phyloP scores from a whole-genome alignment of 1,140 invertebrate species.

The Saccostrea glomerata region DNA sequence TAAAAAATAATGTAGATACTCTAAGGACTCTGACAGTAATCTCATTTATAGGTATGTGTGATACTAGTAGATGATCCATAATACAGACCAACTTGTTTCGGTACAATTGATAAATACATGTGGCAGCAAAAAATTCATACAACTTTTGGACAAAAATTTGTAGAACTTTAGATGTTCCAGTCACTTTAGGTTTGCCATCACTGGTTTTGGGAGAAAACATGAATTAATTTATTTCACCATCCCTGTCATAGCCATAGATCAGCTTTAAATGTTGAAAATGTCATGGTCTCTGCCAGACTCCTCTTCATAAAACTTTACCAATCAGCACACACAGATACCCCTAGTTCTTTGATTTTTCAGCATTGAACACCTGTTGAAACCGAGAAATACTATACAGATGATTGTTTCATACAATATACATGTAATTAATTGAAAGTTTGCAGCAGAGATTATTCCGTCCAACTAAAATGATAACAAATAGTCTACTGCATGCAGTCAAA shows the following conservation, averaged over 20 bases:
- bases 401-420: not conserved
- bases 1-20: too few relatives aligned
- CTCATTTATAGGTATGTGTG: too few relatives aligned
- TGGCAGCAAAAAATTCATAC: not conserved
- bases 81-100: too few relatives aligned
- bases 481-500: constrained; percentile 12
- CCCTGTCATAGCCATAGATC: not conserved
- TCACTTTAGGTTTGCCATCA: too few relatives aligned
- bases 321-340: constrained; percentile 33
- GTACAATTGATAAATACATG: not conserved
- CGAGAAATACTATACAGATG: not conserved
- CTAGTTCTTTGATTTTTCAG: constrained; percentile 48
- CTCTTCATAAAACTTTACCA: constrained; percentile 9
- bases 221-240: too few relatives aligned
- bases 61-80: too few relatives aligned
- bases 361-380: constrained; percentile 14
- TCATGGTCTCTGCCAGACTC: constrained; percentile 26
- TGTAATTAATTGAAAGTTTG: too few relatives aligned
- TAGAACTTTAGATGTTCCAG: not conserved
- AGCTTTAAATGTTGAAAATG: constrained; percentile 4
- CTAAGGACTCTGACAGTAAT: too few relatives aligned
- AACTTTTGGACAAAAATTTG: constrained; percentile 11
- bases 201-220: too few relatives aligned
- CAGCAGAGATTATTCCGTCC: not conserved
- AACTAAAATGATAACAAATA: constrained; percentile 12